Evolutionary conservation across 1,140 invertebrate genomes (phyloP).

Genomic region (Antheraea mylitta): DNA sequence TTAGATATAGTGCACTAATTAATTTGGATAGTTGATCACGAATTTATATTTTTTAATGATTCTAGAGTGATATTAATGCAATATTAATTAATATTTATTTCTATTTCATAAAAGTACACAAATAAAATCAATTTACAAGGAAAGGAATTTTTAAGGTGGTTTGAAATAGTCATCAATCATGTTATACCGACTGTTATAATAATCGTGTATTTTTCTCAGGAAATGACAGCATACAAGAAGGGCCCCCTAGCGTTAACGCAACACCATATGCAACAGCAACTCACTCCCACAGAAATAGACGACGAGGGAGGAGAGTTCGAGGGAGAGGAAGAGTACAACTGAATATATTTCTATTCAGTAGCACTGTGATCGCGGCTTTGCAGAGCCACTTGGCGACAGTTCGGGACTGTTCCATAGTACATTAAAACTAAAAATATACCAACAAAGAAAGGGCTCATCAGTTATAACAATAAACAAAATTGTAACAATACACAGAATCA

Average conservation of each 20-base stretch:
- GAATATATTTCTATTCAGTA: conserved; percentile 21
- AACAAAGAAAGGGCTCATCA: neutral
- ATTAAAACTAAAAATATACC: neutral
- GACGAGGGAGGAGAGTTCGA: conserved; percentile 78
- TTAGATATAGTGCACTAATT: too few relatives aligned
- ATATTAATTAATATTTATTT: too few relatives aligned
- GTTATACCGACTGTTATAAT: too few relatives aligned
- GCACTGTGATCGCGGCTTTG: neutral
- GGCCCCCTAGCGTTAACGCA: conserved; percentile 79
- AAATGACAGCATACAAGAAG: conserved; percentile 91
- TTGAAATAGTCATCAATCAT: too few relatives aligned
- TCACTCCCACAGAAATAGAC: conserved; percentile 74
- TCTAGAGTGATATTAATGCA: too few relatives aligned
- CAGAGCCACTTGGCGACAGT: neutral
- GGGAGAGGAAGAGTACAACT: conserved; percentile 63
- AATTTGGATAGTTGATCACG: too few relatives aligned
- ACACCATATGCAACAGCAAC: conserved; percentile 74
- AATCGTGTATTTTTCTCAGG: conserved; percentile 64
- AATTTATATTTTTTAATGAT: too few relatives aligned
- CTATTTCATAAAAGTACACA: too few relatives aligned
- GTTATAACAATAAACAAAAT: neutral
- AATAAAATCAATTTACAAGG: too few relatives aligned
- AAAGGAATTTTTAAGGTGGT: too few relatives aligned
- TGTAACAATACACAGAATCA: too few relatives aligned
- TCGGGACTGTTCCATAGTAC: neutral